Base-by-base conservation (phyloP, 1,140 invertebrate species). In the Drosophila yakuba region DNA sequence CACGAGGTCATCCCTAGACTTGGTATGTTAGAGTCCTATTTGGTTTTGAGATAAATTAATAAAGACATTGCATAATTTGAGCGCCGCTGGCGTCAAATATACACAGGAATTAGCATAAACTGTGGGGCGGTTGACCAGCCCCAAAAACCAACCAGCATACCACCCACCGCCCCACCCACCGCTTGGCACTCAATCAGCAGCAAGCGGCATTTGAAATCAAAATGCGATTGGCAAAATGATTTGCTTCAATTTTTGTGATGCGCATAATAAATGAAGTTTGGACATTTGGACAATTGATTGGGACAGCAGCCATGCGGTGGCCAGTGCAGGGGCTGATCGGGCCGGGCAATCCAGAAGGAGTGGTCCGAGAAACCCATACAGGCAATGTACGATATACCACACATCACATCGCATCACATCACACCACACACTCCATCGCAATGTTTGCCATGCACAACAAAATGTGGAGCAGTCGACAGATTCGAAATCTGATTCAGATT, bases 221-320 rank as follows among this genome's bases (percentile, higher is more conserved):
- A 88, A 88, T 88, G 84, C 84, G 84, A 89, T 88, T 88, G 84
- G 84, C 84, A 84, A 88, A 88, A 88, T 88, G 84, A 88, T 88
- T 88, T 88, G 84, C 84, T 88, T 89, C 73, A 88, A 89, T 89
- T 88, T 88, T 88, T 88, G 84, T 88, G 84, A 88, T 88, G 84
- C 84, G 84, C 76, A 88, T 88, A 89, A 84, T 80, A 88, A 88
- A 88, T 88, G 84, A 88, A 88, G 84, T 88, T 89, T 88, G 84
- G 83, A 88, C 84, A 83, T 83, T 83, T 80, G 83, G 84, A 88
- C 79, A 89, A 89, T 89, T 88, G 83, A 89, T 88, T 88, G 84
- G 80, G 79, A 85, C 78, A 75, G 72, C 66, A 25, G 75, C 60
- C 75, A 79, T 77, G 63, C 48, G 67, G 43, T 67, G 55, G 39